Evolutionary conservation across 2,113 vertebrate genomes (phyloP).

Genomic region (Bufo gargarizans): DNA sequence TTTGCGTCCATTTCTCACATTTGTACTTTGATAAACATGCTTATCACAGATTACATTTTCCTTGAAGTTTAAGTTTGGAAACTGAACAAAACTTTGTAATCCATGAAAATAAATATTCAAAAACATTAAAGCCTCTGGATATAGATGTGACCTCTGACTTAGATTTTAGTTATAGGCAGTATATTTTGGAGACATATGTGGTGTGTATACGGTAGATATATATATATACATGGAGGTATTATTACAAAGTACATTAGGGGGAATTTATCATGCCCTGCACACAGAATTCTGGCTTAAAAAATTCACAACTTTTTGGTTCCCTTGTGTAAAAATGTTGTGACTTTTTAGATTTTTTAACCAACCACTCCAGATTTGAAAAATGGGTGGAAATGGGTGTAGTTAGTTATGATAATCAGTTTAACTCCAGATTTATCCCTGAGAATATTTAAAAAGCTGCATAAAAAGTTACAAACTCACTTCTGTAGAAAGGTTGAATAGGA

Average conservation of each 20-base stretch:
- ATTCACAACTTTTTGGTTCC: no score
- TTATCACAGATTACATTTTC: background rate
- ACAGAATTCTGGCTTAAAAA: no score
- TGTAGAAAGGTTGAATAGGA: no score
- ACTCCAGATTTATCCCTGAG: no score
- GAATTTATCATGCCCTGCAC: no score
- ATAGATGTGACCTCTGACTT: background rate
- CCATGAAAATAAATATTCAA: background rate
- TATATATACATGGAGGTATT: background rate
- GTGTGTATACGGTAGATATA: background rate
- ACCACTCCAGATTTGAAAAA: no score
- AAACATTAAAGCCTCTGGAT: background rate
- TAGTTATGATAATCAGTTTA: no score
- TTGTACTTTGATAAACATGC: slow-evolving; percentile 1
- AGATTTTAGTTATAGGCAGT: background rate
- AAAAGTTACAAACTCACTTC: no score
- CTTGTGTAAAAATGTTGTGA: no score
- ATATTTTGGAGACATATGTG: background rate
- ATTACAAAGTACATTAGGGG: background rate
- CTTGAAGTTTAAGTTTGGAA: background rate
- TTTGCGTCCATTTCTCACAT: slow-evolving; percentile 41
- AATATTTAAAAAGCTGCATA: no score
- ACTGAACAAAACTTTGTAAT: background rate
- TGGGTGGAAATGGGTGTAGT: no score
- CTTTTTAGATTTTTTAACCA: no score